Conservation (phyloP, 2,888 invertebrate species). For the Pandemis cinnamomeana region DNA sequence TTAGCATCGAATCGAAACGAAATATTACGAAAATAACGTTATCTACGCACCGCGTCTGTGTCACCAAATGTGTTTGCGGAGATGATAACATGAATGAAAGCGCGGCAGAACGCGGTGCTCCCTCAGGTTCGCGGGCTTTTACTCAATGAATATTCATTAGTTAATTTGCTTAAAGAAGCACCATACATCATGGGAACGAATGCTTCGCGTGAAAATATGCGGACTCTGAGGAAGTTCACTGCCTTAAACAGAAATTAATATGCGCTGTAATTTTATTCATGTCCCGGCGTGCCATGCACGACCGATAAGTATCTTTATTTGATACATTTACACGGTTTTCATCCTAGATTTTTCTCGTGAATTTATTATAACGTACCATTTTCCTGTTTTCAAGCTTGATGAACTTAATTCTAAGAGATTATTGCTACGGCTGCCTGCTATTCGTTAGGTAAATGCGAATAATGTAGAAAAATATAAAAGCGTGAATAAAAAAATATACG, state of each 20-base stretch:
- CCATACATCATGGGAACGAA: conserved; percentile 69
- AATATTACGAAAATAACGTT: neutral
- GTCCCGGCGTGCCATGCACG: conserved; percentile 28
- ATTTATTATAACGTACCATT: neutral
- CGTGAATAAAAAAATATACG: neutral
- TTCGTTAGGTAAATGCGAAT: neutral
- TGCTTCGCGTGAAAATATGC: conserved; percentile 55
- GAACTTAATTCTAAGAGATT: neutral
- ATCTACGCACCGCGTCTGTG: conserved; percentile 9
- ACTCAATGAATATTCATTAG: conserved; percentile 74
- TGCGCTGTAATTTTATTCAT: conserved; percentile 47
- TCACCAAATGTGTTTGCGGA: conserved; percentile 28
- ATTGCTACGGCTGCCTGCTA: neutral
- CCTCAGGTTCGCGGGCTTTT: conserved; percentile 62
- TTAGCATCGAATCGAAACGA: neutral
- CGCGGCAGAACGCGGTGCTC: conserved; percentile 61
- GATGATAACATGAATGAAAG: conserved; percentile 42
- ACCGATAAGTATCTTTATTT: conserved; percentile 31
- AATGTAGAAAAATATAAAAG: neutral
- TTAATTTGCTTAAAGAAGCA: conserved; percentile 74
- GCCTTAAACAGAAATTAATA: conserved; percentile 58
- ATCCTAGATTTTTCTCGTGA: conserved; percentile 13
- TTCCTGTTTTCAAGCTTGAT: conserved; percentile 16
- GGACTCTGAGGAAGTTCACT: conserved; percentile 52
- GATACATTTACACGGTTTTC: conserved; percentile 19